Base-by-base conservation (phyloP, 1,140 invertebrate species). In the Megalonaias nervosa region DNA sequence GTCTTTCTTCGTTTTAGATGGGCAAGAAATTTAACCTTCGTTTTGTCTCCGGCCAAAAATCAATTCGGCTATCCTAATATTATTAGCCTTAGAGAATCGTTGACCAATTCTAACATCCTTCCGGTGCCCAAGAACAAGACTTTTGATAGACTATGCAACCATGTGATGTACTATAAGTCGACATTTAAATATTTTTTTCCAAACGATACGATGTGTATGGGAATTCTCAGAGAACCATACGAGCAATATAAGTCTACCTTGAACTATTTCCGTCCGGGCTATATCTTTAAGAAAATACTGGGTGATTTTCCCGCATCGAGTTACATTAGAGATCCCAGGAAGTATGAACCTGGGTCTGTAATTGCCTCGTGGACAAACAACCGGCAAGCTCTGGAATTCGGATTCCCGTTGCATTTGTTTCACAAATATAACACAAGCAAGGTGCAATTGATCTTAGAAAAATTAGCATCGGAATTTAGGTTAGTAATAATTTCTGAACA, bases 211-310 rank as follows among this genome's bases (percentile, higher is more conserved):
- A 48, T 70, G 6, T 86, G 82, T 65, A 73, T 87, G 17, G 79
- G 79, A 15, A 84, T 83, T 21, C 72, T 86, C 0, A 75, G 84
- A 15, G 71, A 87, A 60, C 84, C 84, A 3, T 75, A 85, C 31
- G 17, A 72, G 2, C 83, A 81, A 60, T 83, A 85, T 69, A 57
- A 74, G 19, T 87, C 84, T 6, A 81, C 81, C 13, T 80, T 84
- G 16, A 66, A 79, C 5, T 84, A 84, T 38, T 84, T 74, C 23
- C 68, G 61, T 48, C 71, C 75, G 16, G 19, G 70, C 1, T 65
- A 58, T 58, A 67, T 66, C 16, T 26, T 75, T 48, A 48, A 6
- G 15, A 70, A 75, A 64, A 76, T 85, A 16, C 74, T 71, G 12
- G 74, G 75, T 3, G 21, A 74, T 16, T 67, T 79, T 17, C 81